Percentiles rank a stretch among this genome's conserved stretches.
phyloP scores from a whole-genome alignment of 2,888 invertebrate genomes.

The Cremastinae sp. region DNA sequence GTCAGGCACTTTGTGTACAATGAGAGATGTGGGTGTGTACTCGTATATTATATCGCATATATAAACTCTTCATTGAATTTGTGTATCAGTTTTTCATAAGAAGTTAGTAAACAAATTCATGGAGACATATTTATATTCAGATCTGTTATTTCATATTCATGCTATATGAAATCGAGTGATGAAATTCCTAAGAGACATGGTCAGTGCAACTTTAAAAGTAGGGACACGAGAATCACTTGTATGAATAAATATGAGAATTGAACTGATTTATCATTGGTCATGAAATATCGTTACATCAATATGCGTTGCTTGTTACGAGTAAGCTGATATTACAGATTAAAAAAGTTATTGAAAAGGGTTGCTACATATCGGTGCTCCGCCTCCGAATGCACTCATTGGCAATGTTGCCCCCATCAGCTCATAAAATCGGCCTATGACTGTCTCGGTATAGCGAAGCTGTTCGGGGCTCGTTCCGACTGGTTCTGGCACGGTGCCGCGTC shows the following conservation, averaged over 20 bases:
- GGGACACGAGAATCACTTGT: too few relatives aligned
- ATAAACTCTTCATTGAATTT: not conserved
- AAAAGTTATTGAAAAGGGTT: constrained; percentile 55
- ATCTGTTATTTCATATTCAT: too few relatives aligned
- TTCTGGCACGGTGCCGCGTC: constrained; percentile 77
- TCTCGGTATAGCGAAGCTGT: constrained; percentile 52
- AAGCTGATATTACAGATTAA: constrained; percentile 33
- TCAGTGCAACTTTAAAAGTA: not conserved
- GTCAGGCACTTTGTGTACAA: constrained; percentile 70
- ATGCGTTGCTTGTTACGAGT: too few relatives aligned
- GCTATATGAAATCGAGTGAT: too few relatives aligned
- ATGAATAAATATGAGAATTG: too few relatives aligned
- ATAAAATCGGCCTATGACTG: constrained; percentile 77
- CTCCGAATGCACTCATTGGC: constrained; percentile 79
- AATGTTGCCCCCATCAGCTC: constrained; percentile 77
- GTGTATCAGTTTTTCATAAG: too few relatives aligned
- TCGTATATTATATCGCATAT: too few relatives aligned
- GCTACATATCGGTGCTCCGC: constrained; percentile 74
- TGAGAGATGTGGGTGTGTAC: constrained; percentile 24
- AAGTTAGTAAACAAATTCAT: too few relatives aligned
- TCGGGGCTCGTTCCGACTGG: constrained; percentile 72
- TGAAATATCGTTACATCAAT: constrained; percentile 2
- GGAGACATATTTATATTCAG: too few relatives aligned
- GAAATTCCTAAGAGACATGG: not conserved
- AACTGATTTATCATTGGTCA: too few relatives aligned